Evolutionary conservation across 1,140 invertebrate species (phyloP).

Genomic region (Heliothis virescens): DNA sequence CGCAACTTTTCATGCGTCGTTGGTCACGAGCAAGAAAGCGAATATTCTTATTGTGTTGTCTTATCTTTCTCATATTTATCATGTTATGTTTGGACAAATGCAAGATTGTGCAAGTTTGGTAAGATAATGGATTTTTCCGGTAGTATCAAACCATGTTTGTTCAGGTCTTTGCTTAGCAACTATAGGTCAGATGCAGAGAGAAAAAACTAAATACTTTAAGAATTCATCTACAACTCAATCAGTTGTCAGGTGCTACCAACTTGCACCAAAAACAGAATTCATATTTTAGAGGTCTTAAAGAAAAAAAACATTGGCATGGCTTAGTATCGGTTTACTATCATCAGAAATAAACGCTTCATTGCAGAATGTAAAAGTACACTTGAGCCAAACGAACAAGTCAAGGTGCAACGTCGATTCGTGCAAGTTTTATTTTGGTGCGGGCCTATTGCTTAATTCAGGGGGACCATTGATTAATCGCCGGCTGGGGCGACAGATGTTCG

Average conservation of each 20-base stretch:
- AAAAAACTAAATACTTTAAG: background rate
- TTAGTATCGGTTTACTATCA: constrained; percentile 2
- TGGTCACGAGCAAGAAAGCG: constrained; percentile 58
- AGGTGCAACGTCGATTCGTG: constrained; percentile 34
- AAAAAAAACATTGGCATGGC: background rate
- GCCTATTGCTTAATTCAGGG: constrained; percentile 60
- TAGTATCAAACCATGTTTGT: too few species aligned
- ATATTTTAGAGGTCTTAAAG: constrained; percentile 31
- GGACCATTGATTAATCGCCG: constrained; percentile 77
- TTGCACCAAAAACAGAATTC: background rate
- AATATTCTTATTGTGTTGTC: constrained; percentile 44
- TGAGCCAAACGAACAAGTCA: constrained; percentile 19
- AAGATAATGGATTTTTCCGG: constrained; percentile 11
- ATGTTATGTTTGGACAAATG: constrained; percentile 32
- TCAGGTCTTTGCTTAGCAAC: too few species aligned
- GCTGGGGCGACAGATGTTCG: constrained; percentile 80
- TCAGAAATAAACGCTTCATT: constrained; percentile 3
- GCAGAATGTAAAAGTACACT: background rate
- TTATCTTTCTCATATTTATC: constrained; percentile 48
- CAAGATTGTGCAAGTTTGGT: constrained; percentile 41
- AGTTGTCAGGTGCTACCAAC: background rate
- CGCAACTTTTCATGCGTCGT: constrained; percentile 56
- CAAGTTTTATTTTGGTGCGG: constrained; percentile 58
- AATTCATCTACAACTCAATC: background rate
- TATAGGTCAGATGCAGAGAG: too few species aligned